These are phyloP conservation scores for Argopecten irradians DNA, from an alignment of 1,140 invertebrate species.

Conservation along the genomic window DNA sequence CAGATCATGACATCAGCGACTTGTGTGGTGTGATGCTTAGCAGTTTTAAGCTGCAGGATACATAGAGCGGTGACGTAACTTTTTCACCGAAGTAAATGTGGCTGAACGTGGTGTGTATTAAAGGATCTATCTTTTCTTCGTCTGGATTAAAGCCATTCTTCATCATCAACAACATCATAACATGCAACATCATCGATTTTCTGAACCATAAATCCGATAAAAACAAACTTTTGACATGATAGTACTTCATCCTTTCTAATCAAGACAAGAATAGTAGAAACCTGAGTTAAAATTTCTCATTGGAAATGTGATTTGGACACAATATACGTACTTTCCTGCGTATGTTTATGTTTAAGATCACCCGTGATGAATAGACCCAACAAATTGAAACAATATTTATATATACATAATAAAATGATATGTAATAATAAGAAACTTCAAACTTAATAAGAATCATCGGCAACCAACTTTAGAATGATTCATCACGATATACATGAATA, in stretches of 20 bases:
- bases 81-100: background rate
- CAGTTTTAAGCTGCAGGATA: background rate
- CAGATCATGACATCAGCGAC: background rate
- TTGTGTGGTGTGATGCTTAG: background rate
- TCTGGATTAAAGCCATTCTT: background rate
- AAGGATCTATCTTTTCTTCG: background rate
- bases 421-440: no score
- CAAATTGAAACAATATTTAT: background rate
- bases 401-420: no score
- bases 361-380: background rate
- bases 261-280: background rate
- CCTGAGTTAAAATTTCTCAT: background rate
- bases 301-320: background rate
- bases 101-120: background rate
- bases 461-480: no score
- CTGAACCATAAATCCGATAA: background rate
- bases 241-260: background rate
- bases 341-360: background rate
- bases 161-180: background rate
- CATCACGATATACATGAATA: no score
- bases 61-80: background rate
- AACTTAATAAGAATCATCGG: no score
- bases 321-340: background rate
- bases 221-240: background rate
- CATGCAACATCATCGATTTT: background rate